Percentiles rank a stretch among this genome's conserved stretches.
These are phyloP conservation scores for Diacarnus erythraeanus DNA, from an alignment of 37 sponge, comb jelly and placozoan species.

Conservation along the genomic window DNA sequence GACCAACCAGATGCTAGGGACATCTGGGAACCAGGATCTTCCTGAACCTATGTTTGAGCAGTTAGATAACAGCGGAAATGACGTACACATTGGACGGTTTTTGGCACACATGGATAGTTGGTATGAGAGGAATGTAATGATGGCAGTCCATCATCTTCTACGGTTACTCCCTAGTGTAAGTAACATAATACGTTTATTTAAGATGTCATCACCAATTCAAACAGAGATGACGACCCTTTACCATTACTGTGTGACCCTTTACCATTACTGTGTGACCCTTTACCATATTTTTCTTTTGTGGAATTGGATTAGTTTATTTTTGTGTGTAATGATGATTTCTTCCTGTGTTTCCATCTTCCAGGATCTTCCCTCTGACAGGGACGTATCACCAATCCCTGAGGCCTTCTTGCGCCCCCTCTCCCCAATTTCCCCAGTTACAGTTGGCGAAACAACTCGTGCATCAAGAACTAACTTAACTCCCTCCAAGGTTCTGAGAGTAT, in stretches of 20 bases:
- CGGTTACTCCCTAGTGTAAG: constrained; percentile 72
- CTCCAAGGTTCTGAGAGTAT: constrained; percentile 7
- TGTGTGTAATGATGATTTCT: background rate
- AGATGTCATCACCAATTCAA: no score
- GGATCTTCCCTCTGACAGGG: background rate
- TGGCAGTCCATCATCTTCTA: constrained; percentile 71
- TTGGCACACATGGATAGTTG: constrained; percentile 86
- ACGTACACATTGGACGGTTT: constrained; percentile 77
- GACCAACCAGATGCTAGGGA: background rate
- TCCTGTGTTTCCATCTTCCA: background rate
- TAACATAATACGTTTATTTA: no score
- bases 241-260: no score
- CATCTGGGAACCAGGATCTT: constrained; percentile 18
- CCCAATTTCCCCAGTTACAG: background rate
- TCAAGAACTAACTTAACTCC: constrained; percentile 21
- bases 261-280: no score
- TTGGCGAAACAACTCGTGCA: background rate
- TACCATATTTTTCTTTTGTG: no score
- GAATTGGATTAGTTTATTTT: no score
- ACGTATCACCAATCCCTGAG: background rate
- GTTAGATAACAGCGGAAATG: constrained; percentile 27
- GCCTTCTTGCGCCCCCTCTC: background rate
- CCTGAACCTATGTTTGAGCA: constrained; percentile 43
- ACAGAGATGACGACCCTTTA: no score
- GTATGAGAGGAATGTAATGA: constrained; percentile 86